phyloP scores from a whole-genome alignment of 2,888 invertebrate genomes.

The Chelonus formosanus region DNA sequence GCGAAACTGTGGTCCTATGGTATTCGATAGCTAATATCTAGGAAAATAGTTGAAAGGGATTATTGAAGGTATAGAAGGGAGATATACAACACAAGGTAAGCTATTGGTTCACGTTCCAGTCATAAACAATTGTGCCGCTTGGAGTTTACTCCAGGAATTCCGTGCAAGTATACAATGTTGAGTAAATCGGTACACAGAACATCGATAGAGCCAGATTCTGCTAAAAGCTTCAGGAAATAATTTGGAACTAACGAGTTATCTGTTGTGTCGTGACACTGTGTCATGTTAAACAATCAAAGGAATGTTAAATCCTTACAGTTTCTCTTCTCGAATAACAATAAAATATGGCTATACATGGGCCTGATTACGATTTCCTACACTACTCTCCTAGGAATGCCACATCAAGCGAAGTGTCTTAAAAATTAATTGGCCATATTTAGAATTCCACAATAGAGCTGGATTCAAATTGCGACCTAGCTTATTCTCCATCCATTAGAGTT shows the following conservation, averaged over 20 bases:
- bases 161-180: not conserved
- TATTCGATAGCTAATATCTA: not conserved
- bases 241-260: slow-evolving; percentile 21
- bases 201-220: slow-evolving; percentile 2
- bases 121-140: slow-evolving; percentile 16
- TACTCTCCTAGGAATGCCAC: too few relatives aligned
- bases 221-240: slow-evolving; percentile 11
- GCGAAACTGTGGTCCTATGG: not conserved
- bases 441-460: too few relatives aligned
- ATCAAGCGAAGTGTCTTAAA: too few relatives aligned
- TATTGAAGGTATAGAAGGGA: slow-evolving; percentile 1
- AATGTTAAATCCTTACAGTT: slow-evolving; percentile 3
- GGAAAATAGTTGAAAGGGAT: slow-evolving; percentile 1
- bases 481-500: too few relatives aligned
- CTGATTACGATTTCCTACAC: too few relatives aligned
- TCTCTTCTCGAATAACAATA: not conserved
- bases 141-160: slow-evolving; percentile 17
- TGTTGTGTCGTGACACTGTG: not conserved
- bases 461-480: too few relatives aligned
- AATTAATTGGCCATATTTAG: too few relatives aligned
- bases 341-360: too few relatives aligned
- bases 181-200: not conserved
- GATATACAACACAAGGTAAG: not conserved
- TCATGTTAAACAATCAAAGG: slow-evolving; percentile 1
- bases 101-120: slow-evolving; percentile 12